Evolutionary conservation across 2,888 invertebrate species (phyloP).

Genomic region (Heliconius charithonia): DNA sequence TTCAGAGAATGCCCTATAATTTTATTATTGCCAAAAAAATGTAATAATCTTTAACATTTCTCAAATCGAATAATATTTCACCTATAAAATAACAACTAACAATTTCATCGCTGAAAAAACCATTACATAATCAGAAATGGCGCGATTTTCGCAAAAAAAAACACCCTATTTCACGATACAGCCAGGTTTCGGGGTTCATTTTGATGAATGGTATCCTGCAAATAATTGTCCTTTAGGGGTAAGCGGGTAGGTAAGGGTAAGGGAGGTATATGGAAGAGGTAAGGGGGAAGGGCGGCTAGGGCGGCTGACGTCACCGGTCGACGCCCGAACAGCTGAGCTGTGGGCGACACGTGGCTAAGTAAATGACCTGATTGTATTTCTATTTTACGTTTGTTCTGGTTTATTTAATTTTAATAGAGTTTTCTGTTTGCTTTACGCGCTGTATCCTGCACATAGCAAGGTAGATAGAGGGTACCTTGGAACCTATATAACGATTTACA

Average conservation of each 20-base stretch:
- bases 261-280: slow-evolving; percentile 14
- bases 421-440: background rate
- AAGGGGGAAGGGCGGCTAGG: background rate
- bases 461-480: too few species aligned
- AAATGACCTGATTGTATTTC: slow-evolving; percentile 35
- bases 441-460: too few species aligned
- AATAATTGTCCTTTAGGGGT: slow-evolving; percentile 69
- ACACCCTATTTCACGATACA: slow-evolving; percentile 44
- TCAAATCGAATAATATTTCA: background rate
- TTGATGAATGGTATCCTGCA: slow-evolving; percentile 76
- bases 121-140: slow-evolving; percentile 40
- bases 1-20: too few species aligned
- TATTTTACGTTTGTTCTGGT: background rate
- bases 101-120: slow-evolving; percentile 26
- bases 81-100: slow-evolving; percentile 8
- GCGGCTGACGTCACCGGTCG: slow-evolving; percentile 72
- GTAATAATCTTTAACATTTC: background rate
- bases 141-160: slow-evolving; percentile 41
- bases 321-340: slow-evolving; percentile 66
- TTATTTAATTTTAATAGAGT: slow-evolving; percentile 5
- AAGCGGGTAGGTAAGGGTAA: slow-evolving; percentile 14
- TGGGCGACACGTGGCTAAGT: slow-evolving; percentile 44
- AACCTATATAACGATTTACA: too few species aligned
- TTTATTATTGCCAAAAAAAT: too few species aligned
- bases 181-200: slow-evolving; percentile 44